Evolutionary conservation across 92 coral and sea anemone genomes (phyloP).

Genomic region (Heteractis magnifica): DNA sequence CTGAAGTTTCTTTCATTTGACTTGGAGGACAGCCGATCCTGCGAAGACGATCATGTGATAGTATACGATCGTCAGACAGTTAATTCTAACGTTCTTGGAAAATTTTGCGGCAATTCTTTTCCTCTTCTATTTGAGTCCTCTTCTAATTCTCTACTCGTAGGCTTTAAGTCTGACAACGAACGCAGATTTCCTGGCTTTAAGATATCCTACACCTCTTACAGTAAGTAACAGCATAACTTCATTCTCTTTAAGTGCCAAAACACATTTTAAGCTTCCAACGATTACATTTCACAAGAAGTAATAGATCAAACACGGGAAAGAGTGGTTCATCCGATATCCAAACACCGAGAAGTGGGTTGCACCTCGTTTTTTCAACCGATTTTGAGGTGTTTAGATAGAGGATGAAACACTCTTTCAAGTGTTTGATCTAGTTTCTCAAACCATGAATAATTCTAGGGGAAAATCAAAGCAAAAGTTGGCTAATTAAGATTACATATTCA

Average conservation of each 20-base stretch:
- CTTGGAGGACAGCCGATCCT: background rate
- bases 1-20: conserved; percentile 1
- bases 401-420: too few relatives aligned
- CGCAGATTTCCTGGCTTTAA: conserved; percentile 5
- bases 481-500: too few relatives aligned
- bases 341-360: too few relatives aligned
- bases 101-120: background rate
- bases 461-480: too few relatives aligned
- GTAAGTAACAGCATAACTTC: background rate
- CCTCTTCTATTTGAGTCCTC: background rate
- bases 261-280: too few relatives aligned
- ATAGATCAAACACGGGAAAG: too few relatives aligned
- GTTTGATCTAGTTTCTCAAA: too few relatives aligned
- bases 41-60: background rate
- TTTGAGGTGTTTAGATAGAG: too few relatives aligned
- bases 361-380: too few relatives aligned
- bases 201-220: background rate
- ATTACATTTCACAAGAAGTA: too few relatives aligned
- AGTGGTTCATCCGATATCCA: too few relatives aligned
- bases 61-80: background rate
- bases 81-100: background rate
- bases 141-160: background rate
- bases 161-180: background rate
- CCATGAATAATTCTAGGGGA: too few relatives aligned
- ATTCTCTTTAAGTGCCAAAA: background rate